Conservation (phyloP, 2,888 invertebrate genomes). For the Alcis repandata region DNA sequence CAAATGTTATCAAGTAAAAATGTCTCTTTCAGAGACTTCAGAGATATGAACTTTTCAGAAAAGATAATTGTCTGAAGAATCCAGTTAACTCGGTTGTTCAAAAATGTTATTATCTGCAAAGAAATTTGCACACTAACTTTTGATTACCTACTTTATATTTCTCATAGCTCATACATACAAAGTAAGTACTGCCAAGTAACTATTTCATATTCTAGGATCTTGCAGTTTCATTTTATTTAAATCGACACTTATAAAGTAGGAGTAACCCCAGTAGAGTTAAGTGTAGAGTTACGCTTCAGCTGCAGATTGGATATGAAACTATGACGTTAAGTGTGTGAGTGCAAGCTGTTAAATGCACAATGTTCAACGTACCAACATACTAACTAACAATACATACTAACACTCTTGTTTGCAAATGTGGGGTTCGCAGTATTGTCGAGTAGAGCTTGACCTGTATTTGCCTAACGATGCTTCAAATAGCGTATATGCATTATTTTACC, state of each 20-base stretch:
- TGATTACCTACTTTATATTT: too few relatives aligned
- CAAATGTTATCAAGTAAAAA: too few relatives aligned
- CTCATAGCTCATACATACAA: too few relatives aligned
- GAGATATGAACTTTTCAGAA: too few relatives aligned
- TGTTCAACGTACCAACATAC: slow-evolving; percentile 19
- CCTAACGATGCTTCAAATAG: slow-evolving; percentile 21
- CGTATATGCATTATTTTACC: background rate
- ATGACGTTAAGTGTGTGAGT: background rate
- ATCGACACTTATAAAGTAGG: background rate
- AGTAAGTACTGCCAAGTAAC: background rate
- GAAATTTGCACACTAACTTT: too few relatives aligned
- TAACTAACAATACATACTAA: slow-evolving; percentile 26
- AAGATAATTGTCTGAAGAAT: too few relatives aligned
- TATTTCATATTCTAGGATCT: background rate
- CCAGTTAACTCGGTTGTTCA: too few relatives aligned
- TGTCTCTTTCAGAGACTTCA: too few relatives aligned
- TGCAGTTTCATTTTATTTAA: background rate
- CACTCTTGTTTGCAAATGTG: slow-evolving; percentile 31
- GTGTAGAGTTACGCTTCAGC: too few relatives aligned
- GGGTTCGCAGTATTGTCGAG: slow-evolving; percentile 29
- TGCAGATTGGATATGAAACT: too few relatives aligned
- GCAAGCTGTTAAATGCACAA: slow-evolving; percentile 18
- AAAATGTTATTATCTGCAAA: too few relatives aligned
- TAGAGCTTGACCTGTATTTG: slow-evolving; percentile 45
- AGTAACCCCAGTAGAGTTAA: too few relatives aligned